Evolutionary conservation across 2,113 vertebrate species (phyloP).

Genomic region (Chauna torquata): DNA sequence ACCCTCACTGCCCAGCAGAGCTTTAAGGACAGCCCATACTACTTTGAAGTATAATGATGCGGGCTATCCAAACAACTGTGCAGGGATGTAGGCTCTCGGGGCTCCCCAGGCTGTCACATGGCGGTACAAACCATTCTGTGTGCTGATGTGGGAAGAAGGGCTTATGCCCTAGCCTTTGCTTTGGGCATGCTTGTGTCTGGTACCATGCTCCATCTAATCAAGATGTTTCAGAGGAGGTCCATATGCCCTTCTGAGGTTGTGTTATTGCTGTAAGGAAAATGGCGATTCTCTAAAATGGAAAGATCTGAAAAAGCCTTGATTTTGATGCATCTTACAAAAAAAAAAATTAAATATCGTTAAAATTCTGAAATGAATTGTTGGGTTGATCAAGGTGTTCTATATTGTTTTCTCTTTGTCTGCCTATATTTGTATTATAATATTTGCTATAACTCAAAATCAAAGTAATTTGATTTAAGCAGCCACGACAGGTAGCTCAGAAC

Average conservation of each 20-base stretch:
- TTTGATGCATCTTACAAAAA: not conserved
- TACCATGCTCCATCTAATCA: not conserved
- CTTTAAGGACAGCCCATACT: not conserved
- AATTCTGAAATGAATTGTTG: not conserved
- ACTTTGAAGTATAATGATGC: not conserved
- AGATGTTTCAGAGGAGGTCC: not conserved
- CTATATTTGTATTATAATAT: not conserved
- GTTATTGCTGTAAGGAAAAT: not conserved
- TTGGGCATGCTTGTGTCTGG: not conserved
- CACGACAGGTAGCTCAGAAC: not conserved
- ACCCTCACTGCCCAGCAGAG: not conserved
- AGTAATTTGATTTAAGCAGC: not conserved
- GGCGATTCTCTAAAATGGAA: not conserved
- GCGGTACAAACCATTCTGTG: rapidly evolving
- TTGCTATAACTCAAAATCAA: not conserved
- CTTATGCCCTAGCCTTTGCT: not conserved
- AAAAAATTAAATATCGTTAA: not conserved
- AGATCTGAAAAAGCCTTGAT: not conserved
- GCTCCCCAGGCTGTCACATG: not conserved
- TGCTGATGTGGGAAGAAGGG: not conserved
- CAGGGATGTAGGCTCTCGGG: not conserved
- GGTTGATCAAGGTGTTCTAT: not conserved
- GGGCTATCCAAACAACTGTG: not conserved
- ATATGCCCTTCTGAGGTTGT: not conserved
- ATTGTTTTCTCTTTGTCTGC: not conserved